Percentiles rank a stretch among this genome's conserved stretches.
Conservation (phyloP, 53 echinoderm and acorn worm species). For the Arbacia lixula region DNA sequence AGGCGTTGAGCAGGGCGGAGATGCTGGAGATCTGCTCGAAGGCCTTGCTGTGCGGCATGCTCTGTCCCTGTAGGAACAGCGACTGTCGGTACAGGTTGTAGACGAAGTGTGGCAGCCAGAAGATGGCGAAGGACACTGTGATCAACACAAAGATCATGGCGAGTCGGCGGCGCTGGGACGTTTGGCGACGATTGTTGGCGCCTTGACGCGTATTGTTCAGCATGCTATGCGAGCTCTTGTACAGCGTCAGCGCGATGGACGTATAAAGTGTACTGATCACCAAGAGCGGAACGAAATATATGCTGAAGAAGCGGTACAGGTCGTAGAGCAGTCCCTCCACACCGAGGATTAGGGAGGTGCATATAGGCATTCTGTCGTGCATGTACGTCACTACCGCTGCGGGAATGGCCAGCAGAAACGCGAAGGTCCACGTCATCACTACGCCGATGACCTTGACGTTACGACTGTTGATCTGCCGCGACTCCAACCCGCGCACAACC, state of each 20-base stretch:
- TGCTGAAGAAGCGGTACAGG: constrained; percentile 44
- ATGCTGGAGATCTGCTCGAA: constrained; percentile 47
- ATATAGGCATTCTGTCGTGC: neutral
- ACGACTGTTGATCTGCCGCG: constrained; percentile 65
- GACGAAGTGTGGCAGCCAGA: constrained; percentile 74
- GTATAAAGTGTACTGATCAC: constrained; percentile 65
- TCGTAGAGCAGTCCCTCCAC: constrained; percentile 47
- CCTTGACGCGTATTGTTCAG: constrained; percentile 65
- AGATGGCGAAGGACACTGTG: constrained; percentile 76
- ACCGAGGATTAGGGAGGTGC: neutral
- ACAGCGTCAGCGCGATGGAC: constrained; percentile 60
- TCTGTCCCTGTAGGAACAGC: neutral
- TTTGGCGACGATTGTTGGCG: constrained; percentile 61
- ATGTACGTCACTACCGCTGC: constrained; percentile 49
- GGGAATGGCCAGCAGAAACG: constrained; percentile 37
- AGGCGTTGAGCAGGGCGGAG: constrained; percentile 62
- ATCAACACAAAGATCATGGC: constrained; percentile 77
- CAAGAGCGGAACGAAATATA: constrained; percentile 68
- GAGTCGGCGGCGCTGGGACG: constrained; percentile 68
- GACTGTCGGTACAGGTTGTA: constrained; percentile 56
- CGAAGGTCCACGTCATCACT: constrained; percentile 36
- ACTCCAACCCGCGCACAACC: constrained; percentile 75
- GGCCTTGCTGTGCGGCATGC: constrained; percentile 21
- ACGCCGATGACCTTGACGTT: constrained; percentile 46
- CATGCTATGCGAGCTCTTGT: constrained; percentile 68